Percentiles rank a stretch among this genome's conserved stretches.
These are phyloP conservation scores for Sisor rabdophorus DNA, from an alignment of 2,113 vertebrate species.

Conservation along the genomic window DNA sequence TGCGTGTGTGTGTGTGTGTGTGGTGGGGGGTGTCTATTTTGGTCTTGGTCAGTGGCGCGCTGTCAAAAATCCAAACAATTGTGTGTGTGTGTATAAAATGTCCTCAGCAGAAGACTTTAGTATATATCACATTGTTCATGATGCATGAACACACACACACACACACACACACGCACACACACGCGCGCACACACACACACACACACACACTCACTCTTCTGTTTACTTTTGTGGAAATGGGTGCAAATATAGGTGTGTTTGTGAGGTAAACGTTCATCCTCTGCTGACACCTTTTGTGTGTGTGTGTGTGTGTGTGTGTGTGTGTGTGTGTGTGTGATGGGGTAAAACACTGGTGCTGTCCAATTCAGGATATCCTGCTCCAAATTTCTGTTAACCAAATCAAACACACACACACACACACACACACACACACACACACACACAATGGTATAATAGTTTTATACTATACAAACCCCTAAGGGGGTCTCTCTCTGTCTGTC, in stretches of 20 bases:
- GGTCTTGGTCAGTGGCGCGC: constrained; percentile 42
- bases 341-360: no score
- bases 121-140: no score
- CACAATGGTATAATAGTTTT: no score
- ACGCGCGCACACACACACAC: constrained; percentile 30
- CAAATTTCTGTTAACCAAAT: no score
- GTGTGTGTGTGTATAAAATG: background rate
- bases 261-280: constrained; percentile 6
- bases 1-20: constrained; percentile 3
- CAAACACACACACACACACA: no score
- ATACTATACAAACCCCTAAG: no score
- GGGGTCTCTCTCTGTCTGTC: no score
- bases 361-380: constrained; percentile 46
- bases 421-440: no score
- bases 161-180: constrained; percentile 15
- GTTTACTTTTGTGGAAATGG: background rate
- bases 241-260: constrained; percentile 13
- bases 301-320: constrained; percentile 12
- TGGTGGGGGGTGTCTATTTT: constrained; percentile 17
- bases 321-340: constrained; percentile 11
- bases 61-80: background rate
- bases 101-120: background rate
- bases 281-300: background rate
- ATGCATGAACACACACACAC: background rate
- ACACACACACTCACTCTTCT: constrained; percentile 11